Conservation (phyloP, 1,140 invertebrate species). For the Tribolium castaneum region DNA sequence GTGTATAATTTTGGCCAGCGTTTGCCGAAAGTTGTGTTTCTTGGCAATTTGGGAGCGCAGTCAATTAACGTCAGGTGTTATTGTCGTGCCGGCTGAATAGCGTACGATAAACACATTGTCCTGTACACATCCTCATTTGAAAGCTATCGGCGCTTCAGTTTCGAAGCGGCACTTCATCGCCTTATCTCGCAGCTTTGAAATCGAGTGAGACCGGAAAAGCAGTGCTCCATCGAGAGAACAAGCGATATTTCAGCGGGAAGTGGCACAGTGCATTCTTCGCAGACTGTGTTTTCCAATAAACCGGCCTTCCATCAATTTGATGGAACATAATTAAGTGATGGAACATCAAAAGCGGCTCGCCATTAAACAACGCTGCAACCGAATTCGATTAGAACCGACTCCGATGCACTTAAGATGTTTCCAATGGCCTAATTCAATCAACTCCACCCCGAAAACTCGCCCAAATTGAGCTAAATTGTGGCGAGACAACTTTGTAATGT, state of each 20-base stretch:
- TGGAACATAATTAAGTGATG: constrained; percentile 35
- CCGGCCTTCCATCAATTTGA: constrained; percentile 9
- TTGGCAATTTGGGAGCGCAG: background rate
- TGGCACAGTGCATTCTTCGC: constrained; percentile 12
- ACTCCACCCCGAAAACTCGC: background rate
- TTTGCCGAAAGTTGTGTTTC: no score
- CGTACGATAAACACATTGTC: constrained; percentile 1
- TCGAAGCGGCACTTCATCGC: constrained; percentile 5
- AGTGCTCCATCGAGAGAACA: background rate
- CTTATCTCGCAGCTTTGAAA: constrained; percentile 22
- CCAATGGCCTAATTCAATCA: constrained; percentile 8
- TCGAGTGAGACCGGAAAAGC: constrained; percentile 25
- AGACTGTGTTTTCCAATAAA: constrained; percentile 4
- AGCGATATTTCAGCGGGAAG: constrained; percentile 9
- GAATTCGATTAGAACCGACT: background rate
- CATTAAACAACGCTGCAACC: constrained; percentile 24
- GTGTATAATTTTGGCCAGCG: no score
- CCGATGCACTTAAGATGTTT: constrained; percentile 24
- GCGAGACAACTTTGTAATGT: background rate
- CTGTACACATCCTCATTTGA: constrained; percentile 13
- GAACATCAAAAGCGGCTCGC: constrained; percentile 27
- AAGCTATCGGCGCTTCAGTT: constrained; percentile 26
- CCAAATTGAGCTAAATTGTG: background rate
- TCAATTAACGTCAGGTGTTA: constrained; percentile 1
- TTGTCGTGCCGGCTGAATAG: background rate